Evolutionary conservation across 2,113 vertebrate species (phyloP).

Genomic region (Agapornis roseicollis): DNA sequence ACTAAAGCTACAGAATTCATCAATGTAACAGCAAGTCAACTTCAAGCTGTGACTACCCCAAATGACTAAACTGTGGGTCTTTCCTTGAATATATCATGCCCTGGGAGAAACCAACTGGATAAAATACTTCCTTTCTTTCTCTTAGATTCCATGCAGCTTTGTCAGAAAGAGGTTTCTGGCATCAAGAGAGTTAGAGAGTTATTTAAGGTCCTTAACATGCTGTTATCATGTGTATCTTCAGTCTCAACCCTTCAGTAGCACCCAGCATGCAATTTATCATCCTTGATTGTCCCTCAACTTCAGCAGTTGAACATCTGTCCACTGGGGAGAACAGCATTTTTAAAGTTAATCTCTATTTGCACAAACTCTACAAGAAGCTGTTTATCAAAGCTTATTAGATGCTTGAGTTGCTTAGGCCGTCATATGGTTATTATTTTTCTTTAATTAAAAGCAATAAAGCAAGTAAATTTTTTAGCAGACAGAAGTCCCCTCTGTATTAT

Average conservation of each 20-base stretch:
- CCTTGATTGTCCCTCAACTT: neutral
- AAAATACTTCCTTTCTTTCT: neutral
- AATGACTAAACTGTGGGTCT: neutral
- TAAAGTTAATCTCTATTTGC: conserved; percentile 16
- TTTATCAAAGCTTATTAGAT: conserved; percentile 4
- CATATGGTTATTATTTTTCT: neutral
- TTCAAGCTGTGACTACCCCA: neutral
- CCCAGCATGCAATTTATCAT: neutral
- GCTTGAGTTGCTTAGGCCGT: neutral
- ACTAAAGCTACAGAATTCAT: neutral
- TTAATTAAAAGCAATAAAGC: neutral
- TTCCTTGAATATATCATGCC: accelerated
- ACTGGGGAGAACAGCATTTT: neutral
- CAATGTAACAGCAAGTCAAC: neutral
- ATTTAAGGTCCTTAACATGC: neutral
- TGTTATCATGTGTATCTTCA: neutral
- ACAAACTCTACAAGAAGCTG: neutral
- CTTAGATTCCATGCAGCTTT: neutral
- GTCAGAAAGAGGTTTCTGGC: neutral
- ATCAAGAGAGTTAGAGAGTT: neutral
- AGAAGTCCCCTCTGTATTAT: neutral
- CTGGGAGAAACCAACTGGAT: neutral
- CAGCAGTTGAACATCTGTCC: neutral
- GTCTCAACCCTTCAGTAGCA: neutral
- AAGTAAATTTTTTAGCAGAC: neutral